phyloP scores from a whole-genome alignment of 2,113 vertebrate genomes.

The Poeciliopsis turrubarensis region DNA sequence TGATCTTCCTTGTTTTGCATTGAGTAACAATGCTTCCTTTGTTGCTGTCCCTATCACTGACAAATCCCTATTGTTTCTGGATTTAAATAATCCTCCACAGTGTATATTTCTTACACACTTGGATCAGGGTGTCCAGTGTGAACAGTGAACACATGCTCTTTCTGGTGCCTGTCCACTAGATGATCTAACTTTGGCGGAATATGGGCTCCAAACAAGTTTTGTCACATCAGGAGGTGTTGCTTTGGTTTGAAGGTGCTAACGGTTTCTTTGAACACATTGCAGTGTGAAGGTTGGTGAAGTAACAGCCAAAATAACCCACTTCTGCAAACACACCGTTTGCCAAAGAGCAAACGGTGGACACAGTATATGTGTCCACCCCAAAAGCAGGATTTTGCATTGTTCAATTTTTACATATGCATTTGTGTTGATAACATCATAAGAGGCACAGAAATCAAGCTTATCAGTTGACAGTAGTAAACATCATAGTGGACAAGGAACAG shows the following conservation, averaged over 20 bases:
- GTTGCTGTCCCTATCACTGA: conserved; percentile 44
- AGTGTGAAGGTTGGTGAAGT: conserved; percentile 24
- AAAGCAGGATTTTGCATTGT: too few species aligned
- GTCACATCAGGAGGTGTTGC: conserved; percentile 22
- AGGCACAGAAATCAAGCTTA: too few species aligned
- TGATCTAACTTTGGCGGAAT: neutral
- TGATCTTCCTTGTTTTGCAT: conserved; percentile 14
- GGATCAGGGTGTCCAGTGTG: neutral
- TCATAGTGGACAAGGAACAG: too few species aligned
- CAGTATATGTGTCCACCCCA: too few species aligned
- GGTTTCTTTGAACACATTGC: conserved; percentile 47
- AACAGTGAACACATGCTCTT: neutral
- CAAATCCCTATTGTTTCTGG: conserved; percentile 58
- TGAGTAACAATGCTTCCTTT: conserved; percentile 61
- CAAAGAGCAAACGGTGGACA: too few species aligned
- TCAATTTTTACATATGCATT: too few species aligned
- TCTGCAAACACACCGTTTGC: neutral
- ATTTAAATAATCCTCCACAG: conserved; percentile 8
- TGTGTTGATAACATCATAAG: too few species aligned
- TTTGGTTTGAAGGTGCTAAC: conserved; percentile 36
- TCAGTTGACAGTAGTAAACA: too few species aligned
- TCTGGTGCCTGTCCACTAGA: neutral
- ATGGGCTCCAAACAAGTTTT: neutral
- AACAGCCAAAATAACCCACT: conserved; percentile 6
- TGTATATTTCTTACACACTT: conserved; percentile 6